A percentile compares a stretch with the other conserved stretches of the same genome.
Evolutionary conservation across 37 sponge, comb jelly and placozoan species (phyloP).

Genomic region (Aplysina aerophoba): DNA sequence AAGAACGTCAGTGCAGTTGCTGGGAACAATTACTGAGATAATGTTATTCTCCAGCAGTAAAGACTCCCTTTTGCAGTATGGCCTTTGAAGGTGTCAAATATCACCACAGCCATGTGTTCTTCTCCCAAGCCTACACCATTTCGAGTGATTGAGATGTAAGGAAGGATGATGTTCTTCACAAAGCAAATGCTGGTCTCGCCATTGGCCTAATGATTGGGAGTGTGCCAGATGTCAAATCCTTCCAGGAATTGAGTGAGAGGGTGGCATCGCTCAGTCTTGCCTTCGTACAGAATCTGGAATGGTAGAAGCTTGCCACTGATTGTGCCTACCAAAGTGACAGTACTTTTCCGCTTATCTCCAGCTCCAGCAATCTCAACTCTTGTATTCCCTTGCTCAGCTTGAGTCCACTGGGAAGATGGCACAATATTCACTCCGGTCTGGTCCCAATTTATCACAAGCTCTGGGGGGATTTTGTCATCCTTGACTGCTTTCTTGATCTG

Average conservation of each 20-base stretch:
- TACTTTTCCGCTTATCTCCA: conserved; percentile 49
- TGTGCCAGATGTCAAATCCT: conserved; percentile 47
- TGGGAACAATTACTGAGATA: conserved; percentile 32
- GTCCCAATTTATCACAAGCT: too few species aligned
- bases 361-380: too few species aligned
- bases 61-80: conserved; percentile 18
- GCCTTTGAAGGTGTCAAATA: conserved; percentile 56
- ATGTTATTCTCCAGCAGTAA: conserved; percentile 43
- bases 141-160: conserved; percentile 24
- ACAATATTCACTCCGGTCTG: too few species aligned
- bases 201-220: conserved; percentile 62
- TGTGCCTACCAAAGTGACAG: conserved; percentile 21
- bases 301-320: too few species aligned
- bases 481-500: conserved; percentile 5
- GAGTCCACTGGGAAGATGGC: too few species aligned
- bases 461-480: conserved; percentile 1
- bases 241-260: conserved; percentile 5
- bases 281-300: conserved; percentile 23
- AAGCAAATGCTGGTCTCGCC: conserved; percentile 36
- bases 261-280: conserved; percentile 25
- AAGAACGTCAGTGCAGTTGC: conserved; percentile 46
- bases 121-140: conserved; percentile 16
- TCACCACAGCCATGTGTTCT: conserved; percentile 38
- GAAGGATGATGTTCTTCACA: conserved; percentile 49
- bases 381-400: too few species aligned